phyloP scores from a whole-genome alignment of 2,797 vertebrate species.

The Notamacropus eugenii region DNA sequence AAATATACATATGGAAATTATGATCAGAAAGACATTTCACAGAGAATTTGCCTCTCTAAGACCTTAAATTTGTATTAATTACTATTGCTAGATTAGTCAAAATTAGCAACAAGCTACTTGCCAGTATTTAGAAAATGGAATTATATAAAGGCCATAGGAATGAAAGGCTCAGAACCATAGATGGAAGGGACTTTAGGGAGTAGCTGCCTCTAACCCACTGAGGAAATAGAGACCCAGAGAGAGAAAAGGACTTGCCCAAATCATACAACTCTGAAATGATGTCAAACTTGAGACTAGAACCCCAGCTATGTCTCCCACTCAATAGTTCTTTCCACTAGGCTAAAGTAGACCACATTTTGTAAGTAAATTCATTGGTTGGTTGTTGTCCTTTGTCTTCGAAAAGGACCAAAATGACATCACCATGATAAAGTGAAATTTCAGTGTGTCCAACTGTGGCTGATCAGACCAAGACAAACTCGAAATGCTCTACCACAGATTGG shows the following conservation, averaged over 20 bases:
- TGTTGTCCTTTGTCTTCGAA: too few species aligned
- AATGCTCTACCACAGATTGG: too few species aligned
- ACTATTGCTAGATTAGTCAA: constrained; percentile 58
- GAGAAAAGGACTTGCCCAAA: too few species aligned
- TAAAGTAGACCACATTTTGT: background rate
- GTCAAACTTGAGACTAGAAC: background rate
- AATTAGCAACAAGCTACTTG: constrained; percentile 62
- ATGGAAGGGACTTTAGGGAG: background rate
- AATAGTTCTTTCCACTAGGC: background rate
- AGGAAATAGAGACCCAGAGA: background rate
- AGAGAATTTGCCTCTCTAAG: constrained; percentile 55
- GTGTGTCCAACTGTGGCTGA: too few species aligned
- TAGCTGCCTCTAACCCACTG: background rate
- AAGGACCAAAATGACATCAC: too few species aligned
- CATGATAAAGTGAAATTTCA: too few species aligned
- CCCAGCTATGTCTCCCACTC: background rate
- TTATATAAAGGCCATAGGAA: constrained; percentile 39
- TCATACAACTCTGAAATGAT: background rate
- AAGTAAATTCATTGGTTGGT: background rate
- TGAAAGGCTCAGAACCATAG: background rate
- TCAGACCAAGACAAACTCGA: too few species aligned
- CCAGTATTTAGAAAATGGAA: constrained; percentile 51
- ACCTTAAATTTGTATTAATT: constrained; percentile 54
- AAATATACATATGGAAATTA: constrained; percentile 65
- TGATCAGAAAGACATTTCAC: constrained; percentile 52